These are phyloP conservation scores for Osmerus mordax DNA, from an alignment of 2,113 vertebrate species.

Conservation along the genomic window DNA sequence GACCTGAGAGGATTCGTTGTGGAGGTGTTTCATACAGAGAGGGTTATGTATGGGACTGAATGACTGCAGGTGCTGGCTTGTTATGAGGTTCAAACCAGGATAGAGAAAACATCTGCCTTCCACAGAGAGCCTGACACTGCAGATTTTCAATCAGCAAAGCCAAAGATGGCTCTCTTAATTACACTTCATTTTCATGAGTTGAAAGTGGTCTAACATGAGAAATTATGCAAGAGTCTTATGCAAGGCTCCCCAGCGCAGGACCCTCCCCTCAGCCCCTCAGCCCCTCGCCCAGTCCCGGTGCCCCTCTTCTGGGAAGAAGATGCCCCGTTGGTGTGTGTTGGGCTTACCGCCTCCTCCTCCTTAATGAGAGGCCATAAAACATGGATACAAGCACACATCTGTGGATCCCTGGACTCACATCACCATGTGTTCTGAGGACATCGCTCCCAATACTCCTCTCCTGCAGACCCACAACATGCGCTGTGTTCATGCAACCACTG, in stretches of 20 bases:
- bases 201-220: conserved; percentile 21
- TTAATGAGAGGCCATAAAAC: conserved; percentile 46
- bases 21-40: conserved; percentile 17
- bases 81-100: conserved; percentile 38
- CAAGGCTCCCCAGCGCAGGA: conserved; percentile 25
- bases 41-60: not conserved
- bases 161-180: conserved; percentile 55
- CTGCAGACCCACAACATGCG: not conserved
- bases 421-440: conserved; percentile 1
- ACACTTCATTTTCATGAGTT: conserved; percentile 48
- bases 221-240: conserved; percentile 44
- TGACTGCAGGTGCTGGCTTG: conserved; percentile 14
- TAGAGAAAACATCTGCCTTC: conserved; percentile 21
- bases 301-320: not conserved
- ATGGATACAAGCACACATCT: conserved; percentile 13
- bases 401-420: not conserved
- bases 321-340: conserved; percentile 2
- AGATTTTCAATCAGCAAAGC: conserved; percentile 53
- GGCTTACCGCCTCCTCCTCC: conserved; percentile 35
- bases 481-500: not conserved
- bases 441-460: not conserved
- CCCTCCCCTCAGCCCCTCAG: conserved; percentile 36
- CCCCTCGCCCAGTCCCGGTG: not conserved
- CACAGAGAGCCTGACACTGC: conserved; percentile 49
- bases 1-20: conserved; percentile 36